A percentile compares a stretch with the other conserved stretches of the same genome.
Evolutionary conservation across 1,140 invertebrate genomes (phyloP).

Genomic region (Lycorma delicatula): DNA sequence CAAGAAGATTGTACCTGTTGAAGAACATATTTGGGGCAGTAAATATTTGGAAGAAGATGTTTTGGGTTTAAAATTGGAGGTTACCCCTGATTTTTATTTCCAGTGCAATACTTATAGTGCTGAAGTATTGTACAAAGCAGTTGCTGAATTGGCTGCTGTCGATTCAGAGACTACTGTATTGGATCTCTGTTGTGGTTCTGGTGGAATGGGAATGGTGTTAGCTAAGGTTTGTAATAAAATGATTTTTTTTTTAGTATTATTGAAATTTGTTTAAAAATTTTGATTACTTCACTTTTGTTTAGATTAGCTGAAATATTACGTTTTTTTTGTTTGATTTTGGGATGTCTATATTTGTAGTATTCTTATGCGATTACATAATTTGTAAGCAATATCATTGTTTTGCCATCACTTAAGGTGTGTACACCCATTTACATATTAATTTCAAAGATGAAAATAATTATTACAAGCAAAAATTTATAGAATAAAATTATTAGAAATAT

Average conservation of each 20-base stretch:
- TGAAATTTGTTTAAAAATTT: not conserved
- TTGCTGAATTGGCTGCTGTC: conserved; percentile 63
- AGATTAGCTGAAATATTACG: too few relatives aligned
- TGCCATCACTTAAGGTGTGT: too few relatives aligned
- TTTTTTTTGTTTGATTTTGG: too few relatives aligned
- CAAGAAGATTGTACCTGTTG: conserved; percentile 12
- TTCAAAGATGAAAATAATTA: too few relatives aligned
- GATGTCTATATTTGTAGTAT: too few relatives aligned
- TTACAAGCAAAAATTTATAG: too few relatives aligned
- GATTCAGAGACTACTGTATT: conserved; percentile 61
- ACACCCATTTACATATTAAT: too few relatives aligned
- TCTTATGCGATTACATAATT: too few relatives aligned
- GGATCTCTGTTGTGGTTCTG: conserved; percentile 96
- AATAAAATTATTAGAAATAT: too few relatives aligned
- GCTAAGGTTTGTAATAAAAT: conserved; percentile 50
- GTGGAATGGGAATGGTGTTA: conserved; percentile 90
- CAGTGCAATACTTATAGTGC: conserved; percentile 81
- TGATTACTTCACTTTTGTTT: not conserved
- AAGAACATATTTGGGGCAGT: conserved; percentile 38
- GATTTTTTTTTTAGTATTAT: not conserved
- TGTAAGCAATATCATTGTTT: too few relatives aligned
- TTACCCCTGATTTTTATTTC: conserved; percentile 90
- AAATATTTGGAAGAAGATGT: conserved; percentile 48
- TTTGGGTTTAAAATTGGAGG: conserved; percentile 63
- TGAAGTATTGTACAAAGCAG: conserved; percentile 75